Percentiles rank a stretch among this genome's conserved stretches.
Evolutionary conservation across 1,140 invertebrate species (phyloP).

Genomic region (Neelides sp.): DNA sequence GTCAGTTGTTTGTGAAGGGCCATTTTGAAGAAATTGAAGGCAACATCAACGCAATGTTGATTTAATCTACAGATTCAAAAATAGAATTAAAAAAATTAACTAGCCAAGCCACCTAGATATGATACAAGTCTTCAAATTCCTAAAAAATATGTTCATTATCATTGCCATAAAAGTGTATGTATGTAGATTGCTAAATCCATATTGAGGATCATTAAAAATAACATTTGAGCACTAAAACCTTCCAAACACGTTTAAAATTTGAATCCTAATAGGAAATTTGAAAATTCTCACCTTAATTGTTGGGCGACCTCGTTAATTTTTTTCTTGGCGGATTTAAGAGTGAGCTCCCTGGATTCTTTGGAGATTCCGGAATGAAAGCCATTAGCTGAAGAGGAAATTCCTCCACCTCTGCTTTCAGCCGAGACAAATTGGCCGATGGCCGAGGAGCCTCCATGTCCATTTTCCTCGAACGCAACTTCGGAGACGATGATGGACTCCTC

Average conservation of each 20-base stretch:
- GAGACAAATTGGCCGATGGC: constrained; percentile 87
- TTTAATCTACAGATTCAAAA: constrained; percentile 48
- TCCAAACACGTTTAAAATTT: constrained; percentile 1
- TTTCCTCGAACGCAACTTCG: constrained; percentile 91
- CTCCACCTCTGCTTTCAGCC: constrained; percentile 65
- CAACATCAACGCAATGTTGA: constrained; percentile 80
- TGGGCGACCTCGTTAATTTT: constrained; percentile 65
- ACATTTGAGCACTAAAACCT: background rate
- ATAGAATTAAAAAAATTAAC: constrained; percentile 7
- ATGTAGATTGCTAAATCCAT: too few species aligned
- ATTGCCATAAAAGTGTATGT: too few species aligned
- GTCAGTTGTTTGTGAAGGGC: constrained; percentile 77
- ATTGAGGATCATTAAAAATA: constrained; percentile 1
- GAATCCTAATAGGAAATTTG: background rate
- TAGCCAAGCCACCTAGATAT: too few species aligned
- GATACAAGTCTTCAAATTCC: too few species aligned
- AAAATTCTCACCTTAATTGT: constrained; percentile 45
- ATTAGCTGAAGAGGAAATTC: constrained; percentile 51
- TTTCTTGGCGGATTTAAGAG: constrained; percentile 70
- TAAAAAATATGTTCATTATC: too few species aligned
- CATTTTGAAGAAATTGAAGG: constrained; percentile 94
- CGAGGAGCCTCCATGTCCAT: constrained; percentile 68
- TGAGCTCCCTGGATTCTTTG: constrained; percentile 79
- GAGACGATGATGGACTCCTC: constrained; percentile 94
- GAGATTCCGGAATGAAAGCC: constrained; percentile 67